Evolutionary conservation across 2,888 invertebrate genomes (phyloP), one percentile per base, ranked within the genome.

Genomic region (Allacma fusca): DNA sequence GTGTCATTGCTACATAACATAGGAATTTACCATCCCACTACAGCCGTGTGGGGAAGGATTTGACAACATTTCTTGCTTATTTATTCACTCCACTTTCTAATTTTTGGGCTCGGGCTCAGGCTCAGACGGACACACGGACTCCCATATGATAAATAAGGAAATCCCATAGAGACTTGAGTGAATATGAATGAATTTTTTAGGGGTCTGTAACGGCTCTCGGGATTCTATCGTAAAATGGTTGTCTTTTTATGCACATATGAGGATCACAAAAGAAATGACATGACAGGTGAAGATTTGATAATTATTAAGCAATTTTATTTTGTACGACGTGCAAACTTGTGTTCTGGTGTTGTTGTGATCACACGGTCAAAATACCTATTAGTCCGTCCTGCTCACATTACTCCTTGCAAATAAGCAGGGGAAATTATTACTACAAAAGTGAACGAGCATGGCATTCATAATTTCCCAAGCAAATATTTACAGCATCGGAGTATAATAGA

Each of bases 391-490:
- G 13, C 24, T 29, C 65, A 65, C 65, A 19, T 28, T 26, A 23
- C 62, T 26, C n/a, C 65, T 26, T 13, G 28, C 65, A 65, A 65
- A 28, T 65, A 65, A 65, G 26, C 65, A 26, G 19, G 26, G 50
- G 16, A 26, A 65, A 65, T 65, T 26, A 65, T 28, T n/a, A 13
- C 1, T 19, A 29, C 13, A 65, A 19, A 65, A n/a, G 1, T 62
- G 1, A 12, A 65, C 28, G 19, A 23, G 26, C 16, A n/a, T 28
- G 19, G 65, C 26, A 65, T 65, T 1, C 1, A 28, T 65, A 26
- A 65, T 65, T 65, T 28, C 13, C 26, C 13, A 19, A 13, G 65
- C 28, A 65, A 65, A 65, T 65, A 65, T 65, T 65, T 65, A 16
- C 50, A 50, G 9, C 50, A n/a, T 50, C 50, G 19, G 4, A 16